Evolutionary conservation across 2,113 vertebrate genomes (phyloP).

Genomic region (Lepus europaeus): DNA sequence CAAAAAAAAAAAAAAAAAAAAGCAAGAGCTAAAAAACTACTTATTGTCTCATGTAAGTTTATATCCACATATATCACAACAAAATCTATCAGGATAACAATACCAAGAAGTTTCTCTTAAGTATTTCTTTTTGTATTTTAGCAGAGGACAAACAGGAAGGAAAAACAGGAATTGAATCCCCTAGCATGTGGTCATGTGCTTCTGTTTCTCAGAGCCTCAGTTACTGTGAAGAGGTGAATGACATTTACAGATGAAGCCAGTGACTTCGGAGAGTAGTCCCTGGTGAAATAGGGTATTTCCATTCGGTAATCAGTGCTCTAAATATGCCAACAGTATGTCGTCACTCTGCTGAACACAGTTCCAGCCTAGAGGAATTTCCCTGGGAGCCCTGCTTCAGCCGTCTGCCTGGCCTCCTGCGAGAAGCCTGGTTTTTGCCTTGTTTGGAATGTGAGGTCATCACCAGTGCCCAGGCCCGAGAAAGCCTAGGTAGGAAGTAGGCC

Average conservation of each 20-base stretch:
- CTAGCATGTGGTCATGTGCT: conserved; percentile 74
- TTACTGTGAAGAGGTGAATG: conserved; percentile 77
- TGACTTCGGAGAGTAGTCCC: conserved; percentile 72
- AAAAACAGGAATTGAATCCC: conserved; percentile 85
- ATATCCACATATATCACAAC: neutral
- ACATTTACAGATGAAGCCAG: conserved; percentile 80
- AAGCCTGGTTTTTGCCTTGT: neutral
- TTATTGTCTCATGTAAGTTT: conserved; percentile 26
- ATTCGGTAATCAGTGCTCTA: conserved; percentile 76
- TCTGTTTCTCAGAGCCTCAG: conserved; percentile 76
- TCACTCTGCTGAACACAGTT: conserved; percentile 74
- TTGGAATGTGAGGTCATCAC: conserved; percentile 42
- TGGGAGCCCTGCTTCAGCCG: conserved; percentile 66
- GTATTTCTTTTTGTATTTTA: conserved; percentile 66
- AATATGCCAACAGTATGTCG: conserved; percentile 64
- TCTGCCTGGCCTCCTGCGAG: neutral
- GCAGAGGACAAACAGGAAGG: conserved; percentile 82
- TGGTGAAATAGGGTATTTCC: conserved; percentile 84
- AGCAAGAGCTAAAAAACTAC: neutral
- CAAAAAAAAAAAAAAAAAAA: neutral
- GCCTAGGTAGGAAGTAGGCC: neutral
- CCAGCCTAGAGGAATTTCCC: conserved; percentile 82
- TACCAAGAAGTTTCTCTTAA: conserved; percentile 76
- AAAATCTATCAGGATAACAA: conserved; percentile 53
- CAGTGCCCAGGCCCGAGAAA: neutral